A percentile compares a stretch with the other conserved stretches of the same genome.
Evolutionary conservation across 1,140 invertebrate genomes (phyloP).

Genomic region (Phocides pigmalion): DNA sequence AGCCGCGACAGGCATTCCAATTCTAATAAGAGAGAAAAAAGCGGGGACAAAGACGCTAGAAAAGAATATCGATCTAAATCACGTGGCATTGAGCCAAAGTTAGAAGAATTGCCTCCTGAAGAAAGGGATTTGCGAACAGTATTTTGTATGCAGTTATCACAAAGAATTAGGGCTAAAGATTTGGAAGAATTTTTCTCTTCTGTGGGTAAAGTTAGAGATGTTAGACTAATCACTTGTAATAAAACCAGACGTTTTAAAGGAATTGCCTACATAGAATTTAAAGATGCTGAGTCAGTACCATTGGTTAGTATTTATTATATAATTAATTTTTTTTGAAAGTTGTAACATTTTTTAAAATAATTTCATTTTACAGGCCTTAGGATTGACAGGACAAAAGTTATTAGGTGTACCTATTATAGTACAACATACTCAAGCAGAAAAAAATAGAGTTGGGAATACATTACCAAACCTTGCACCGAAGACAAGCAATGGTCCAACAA

Average conservation of each 20-base stretch:
- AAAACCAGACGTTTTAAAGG: slow-evolving; percentile 99
- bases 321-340: neutral
- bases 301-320: slow-evolving; percentile 86
- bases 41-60: slow-evolving; percentile 55
- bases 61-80: slow-evolving; percentile 76
- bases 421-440: slow-evolving; percentile 99
- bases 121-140: slow-evolving; percentile 99
- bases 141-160: slow-evolving; percentile 98
- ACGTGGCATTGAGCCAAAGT: slow-evolving; percentile 70
- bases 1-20: slow-evolving; percentile 52
- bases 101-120: slow-evolving; percentile 95
- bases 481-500: slow-evolving; percentile 95
- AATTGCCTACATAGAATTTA: slow-evolving; percentile 99
- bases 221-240: slow-evolving; percentile 99
- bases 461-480: slow-evolving; percentile 93
- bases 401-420: slow-evolving; percentile 99
- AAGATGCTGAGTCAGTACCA: slow-evolving; percentile 98
- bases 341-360: slow-evolving; percentile 7
- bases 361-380: slow-evolving; percentile 91
- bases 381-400: slow-evolving; percentile 97
- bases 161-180: slow-evolving; percentile 96
- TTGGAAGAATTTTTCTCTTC: slow-evolving; percentile 99
- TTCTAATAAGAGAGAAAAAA: slow-evolving; percentile 54
- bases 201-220: slow-evolving; percentile 99
- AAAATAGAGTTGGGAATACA: slow-evolving; percentile 96